A percentile compares a stretch with the other conserved stretches of the same genome.
phyloP scores from a whole-genome alignment of 2,888 invertebrate genomes.

The Aethes cnicana region DNA sequence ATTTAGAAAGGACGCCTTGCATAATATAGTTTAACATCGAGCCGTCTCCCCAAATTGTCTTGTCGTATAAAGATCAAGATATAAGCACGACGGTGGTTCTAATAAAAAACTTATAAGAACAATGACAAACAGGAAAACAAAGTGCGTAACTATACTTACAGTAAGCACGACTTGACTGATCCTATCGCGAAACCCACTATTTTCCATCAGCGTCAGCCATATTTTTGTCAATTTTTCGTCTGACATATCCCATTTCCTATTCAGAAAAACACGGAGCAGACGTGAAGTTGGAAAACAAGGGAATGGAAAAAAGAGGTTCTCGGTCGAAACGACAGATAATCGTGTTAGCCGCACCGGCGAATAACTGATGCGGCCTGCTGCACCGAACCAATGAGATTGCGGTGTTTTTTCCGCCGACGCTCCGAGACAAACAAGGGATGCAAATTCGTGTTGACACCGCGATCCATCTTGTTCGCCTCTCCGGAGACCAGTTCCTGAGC shows the following conservation, averaged over 20 bases:
- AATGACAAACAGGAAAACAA: constrained; percentile 63
- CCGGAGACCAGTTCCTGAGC: constrained; percentile 72
- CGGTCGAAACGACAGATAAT: constrained; percentile 80
- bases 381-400: constrained; percentile 78
- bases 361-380: constrained; percentile 76
- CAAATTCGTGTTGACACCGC: constrained; percentile 82
- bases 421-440: constrained; percentile 80
- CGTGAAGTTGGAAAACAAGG: constrained; percentile 80
- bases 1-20: too few relatives aligned
- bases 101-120: constrained; percentile 40
- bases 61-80: constrained; percentile 11
- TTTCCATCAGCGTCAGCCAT: constrained; percentile 72
- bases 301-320: constrained; percentile 77
- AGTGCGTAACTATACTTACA: constrained; percentile 50
- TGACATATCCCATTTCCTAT: constrained; percentile 81
- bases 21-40: neutral
- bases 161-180: constrained; percentile 62
- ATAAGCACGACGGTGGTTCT: constrained; percentile 14
- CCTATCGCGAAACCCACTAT: constrained; percentile 76
- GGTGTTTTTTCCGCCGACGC: constrained; percentile 75
- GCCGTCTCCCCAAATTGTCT: constrained; percentile 3
- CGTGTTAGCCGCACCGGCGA: constrained; percentile 78
- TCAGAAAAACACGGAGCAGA: constrained; percentile 79
- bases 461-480: constrained; percentile 81
- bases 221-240: constrained; percentile 82